Base-by-base conservation (phyloP, 2,113 vertebrate genomes). In the Caranx ignobilis region DNA sequence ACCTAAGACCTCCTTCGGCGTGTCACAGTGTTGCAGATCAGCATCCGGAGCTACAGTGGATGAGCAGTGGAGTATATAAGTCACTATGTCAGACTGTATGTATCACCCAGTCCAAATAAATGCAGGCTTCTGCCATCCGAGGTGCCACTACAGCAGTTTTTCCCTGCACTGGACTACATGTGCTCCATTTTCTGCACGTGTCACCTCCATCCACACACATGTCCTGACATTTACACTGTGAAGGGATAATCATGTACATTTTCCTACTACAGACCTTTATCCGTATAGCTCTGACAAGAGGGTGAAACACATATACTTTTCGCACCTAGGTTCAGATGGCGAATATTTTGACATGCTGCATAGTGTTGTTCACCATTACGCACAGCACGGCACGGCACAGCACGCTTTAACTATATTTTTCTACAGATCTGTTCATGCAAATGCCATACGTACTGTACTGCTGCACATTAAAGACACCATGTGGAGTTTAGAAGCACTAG, bases 141-240 rank as follows among this genome's bases (percentile, higher is more conserved):
- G 19, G 55, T n/a, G 16, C 5, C 19, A 48, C 6, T 0, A 12
- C n/a, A 60, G 34, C 26, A 60, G 18, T n/a, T 56, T n/a, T 56
- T 39, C 11, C 10, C 34, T 43, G 41, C 21, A 21, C 11, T 1
- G 3, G 1, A 2, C 26, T 32, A 16, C 43, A 59, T 43, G 37
- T 11, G 57, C 50, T 41, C 3, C 21, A 45, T 13, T 9, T 43
- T 13, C 45, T 73, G 50, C 16, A 59, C 52, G 15, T 41, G 32
- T 5, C 52, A 32, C 11, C 34, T 67, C 34, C 16, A 21, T 41
- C 5, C n/a, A 59, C 35, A 18, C 52, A 16, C 12, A 45, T 34
- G 45, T 10, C 32, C 41, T 52, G 41, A 52, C 41, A 56, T 66
- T 60, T 72, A 43, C 55, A n/a, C 34, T 67, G 35, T 41, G 34